These are phyloP conservation scores for Apaloderma vittatum DNA, from an alignment of 2,113 vertebrate genomes.

Conservation along the genomic window DNA sequence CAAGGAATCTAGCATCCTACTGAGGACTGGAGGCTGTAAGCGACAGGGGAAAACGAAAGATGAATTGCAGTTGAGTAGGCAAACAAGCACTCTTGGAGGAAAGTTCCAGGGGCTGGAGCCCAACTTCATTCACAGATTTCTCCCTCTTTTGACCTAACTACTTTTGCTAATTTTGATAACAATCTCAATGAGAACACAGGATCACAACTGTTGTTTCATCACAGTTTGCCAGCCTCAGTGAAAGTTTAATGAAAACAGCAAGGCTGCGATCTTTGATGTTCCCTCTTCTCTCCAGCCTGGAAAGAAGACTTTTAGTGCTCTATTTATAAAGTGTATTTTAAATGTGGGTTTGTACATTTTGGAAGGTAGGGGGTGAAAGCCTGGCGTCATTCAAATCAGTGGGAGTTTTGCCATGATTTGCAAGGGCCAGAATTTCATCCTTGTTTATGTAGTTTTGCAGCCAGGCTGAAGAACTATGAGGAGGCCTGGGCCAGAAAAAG, in stretches of 20 bases:
- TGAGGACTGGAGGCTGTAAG: constrained; percentile 62
- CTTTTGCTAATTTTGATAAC: constrained; percentile 41
- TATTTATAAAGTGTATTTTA: constrained; percentile 48
- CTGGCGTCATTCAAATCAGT: constrained; percentile 45
- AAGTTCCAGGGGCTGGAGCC: not conserved
- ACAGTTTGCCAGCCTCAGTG: not conserved
- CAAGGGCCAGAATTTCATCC: constrained; percentile 43
- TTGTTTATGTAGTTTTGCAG: constrained; percentile 57
- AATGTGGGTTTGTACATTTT: constrained; percentile 23
- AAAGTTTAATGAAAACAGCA: constrained; percentile 22
- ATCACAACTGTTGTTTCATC: not conserved
- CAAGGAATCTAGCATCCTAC: constrained; percentile 56
- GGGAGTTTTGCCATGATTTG: constrained; percentile 43
- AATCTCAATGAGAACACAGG: not conserved
- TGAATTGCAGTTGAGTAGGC: constrained; percentile 36
- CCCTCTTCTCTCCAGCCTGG: not conserved
- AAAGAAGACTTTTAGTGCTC: constrained; percentile 1
- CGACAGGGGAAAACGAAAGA: constrained; percentile 1
- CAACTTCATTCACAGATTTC: constrained; percentile 18
- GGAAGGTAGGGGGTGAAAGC: constrained; percentile 1
- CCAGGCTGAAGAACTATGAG: constrained; percentile 32
- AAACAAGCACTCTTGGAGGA: not conserved
- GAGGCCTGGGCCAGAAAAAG: constrained; percentile 48
- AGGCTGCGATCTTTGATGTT: not conserved
- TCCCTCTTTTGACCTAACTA: not conserved